Conservation (phyloP, 1,140 invertebrate species). For the Drosophila busckii region DNA sequence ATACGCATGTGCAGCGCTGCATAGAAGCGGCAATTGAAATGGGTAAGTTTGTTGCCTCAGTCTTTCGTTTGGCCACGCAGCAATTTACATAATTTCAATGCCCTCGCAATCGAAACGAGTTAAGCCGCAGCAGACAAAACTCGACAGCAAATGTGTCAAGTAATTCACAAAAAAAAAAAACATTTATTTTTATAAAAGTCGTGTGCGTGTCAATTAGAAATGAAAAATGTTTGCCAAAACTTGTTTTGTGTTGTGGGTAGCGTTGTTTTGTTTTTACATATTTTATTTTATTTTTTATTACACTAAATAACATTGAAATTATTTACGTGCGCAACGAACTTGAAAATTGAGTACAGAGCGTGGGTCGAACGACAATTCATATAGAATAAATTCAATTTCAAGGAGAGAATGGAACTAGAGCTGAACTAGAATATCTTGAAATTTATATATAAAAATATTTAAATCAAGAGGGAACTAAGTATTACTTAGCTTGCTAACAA, state of each 20-base stretch:
- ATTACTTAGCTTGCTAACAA: too few relatives aligned
- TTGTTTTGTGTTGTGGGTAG: conserved; percentile 44
- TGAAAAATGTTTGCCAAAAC: conserved; percentile 66
- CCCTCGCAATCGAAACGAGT: conserved; percentile 32
- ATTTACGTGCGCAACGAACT: conserved; percentile 6
- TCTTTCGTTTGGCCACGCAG: conserved; percentile 48
- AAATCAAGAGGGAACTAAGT: too few relatives aligned
- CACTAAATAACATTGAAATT: conserved; percentile 53
- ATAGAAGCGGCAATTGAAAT: conserved; percentile 70
- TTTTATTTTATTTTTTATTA: conserved; percentile 27
- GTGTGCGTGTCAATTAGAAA: conserved; percentile 65
- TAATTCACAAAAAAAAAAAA: conserved; percentile 30
- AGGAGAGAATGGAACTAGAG: too few relatives aligned
- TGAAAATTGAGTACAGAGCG: conserved; percentile 14
- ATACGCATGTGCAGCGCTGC: conserved; percentile 75
- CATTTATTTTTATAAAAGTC: too few relatives aligned
- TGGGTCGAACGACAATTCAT: too few relatives aligned
- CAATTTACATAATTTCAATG: conserved; percentile 65
- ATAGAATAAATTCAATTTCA: too few relatives aligned
- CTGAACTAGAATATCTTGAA: too few relatives aligned
- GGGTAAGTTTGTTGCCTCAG: conserved; percentile 66
- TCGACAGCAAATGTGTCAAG: conserved; percentile 48
- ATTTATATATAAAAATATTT: too few relatives aligned
- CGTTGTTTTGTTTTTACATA: conserved; percentile 24
- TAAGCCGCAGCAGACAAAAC: background rate